Evolutionary conservation across 2,113 vertebrate genomes (phyloP).

Genomic region (Trochalopteron elliotii): DNA sequence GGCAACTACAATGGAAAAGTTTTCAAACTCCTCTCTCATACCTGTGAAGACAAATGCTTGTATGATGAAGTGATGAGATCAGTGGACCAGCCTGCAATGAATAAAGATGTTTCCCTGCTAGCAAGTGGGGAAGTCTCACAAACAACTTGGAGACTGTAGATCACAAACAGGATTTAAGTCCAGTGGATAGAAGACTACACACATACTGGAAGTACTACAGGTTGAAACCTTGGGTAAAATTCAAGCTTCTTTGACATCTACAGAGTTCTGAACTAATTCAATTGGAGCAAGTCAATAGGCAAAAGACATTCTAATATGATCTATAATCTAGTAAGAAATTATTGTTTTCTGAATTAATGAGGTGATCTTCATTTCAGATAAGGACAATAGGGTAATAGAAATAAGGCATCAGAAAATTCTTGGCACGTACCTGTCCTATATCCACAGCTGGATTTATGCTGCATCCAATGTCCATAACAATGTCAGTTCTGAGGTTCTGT

Average conservation of each 20-base stretch:
- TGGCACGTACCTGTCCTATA: slow-evolving; percentile 85
- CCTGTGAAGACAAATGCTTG: background rate
- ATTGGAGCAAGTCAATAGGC: background rate
- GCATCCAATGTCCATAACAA: slow-evolving; percentile 84
- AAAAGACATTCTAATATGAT: background rate
- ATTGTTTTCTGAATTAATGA: background rate
- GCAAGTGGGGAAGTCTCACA: background rate
- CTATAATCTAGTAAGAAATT: background rate
- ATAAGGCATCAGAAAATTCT: background rate
- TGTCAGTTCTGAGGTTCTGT: slow-evolving; percentile 87
- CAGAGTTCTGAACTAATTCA: background rate
- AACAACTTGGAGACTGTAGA: background rate
- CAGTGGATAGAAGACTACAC: background rate
- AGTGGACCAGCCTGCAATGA: background rate
- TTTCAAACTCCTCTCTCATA: background rate
- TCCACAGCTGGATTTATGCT: slow-evolving; percentile 92
- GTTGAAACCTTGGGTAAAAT: background rate
- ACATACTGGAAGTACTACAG: background rate
- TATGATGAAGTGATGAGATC: background rate
- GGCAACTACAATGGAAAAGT: background rate
- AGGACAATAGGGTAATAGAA: background rate
- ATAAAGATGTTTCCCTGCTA: background rate
- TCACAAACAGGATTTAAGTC: background rate
- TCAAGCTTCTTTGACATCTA: background rate
- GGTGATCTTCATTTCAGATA: background rate